Evolutionary conservation across 2,888 invertebrate genomes (phyloP).

Genomic region (Pogonocherus hispidulus): DNA sequence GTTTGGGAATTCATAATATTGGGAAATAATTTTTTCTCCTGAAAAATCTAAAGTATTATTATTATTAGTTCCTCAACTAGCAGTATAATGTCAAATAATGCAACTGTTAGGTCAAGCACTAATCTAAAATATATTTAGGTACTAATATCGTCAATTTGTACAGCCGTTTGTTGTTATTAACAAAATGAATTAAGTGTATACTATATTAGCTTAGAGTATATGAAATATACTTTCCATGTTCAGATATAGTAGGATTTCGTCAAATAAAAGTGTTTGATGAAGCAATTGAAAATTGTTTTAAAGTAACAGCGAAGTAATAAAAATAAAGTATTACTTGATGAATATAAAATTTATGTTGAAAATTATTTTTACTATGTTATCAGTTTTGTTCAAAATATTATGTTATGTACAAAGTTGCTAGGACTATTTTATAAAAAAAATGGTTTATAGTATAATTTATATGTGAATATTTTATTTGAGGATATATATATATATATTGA

Average conservation of each 20-base stretch:
- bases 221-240: background rate
- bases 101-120: constrained; percentile 59
- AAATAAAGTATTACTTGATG: background rate
- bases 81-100: constrained; percentile 37
- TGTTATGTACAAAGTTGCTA: too few relatives aligned
- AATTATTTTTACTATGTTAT: background rate
- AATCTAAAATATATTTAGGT: constrained; percentile 62
- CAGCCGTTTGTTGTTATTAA: constrained; percentile 47
- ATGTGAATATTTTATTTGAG: background rate
- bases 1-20: too few relatives aligned
- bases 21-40: too few relatives aligned
- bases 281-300: background rate
- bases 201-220: constrained; percentile 11
- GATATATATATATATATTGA: background rate
- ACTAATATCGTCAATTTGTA: constrained; percentile 64
- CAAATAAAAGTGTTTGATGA: background rate
- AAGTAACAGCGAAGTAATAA: background rate
- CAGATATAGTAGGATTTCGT: background rate
- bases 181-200: constrained; percentile 19
- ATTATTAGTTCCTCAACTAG: background rate
- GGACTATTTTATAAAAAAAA: background rate
- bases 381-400: too few relatives aligned
- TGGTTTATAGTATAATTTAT: background rate
- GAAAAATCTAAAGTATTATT: too few relatives aligned
- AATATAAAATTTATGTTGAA: background rate